phyloP scores from a whole-genome alignment of 2,113 vertebrate species.

The Synodontis membranacea region DNA sequence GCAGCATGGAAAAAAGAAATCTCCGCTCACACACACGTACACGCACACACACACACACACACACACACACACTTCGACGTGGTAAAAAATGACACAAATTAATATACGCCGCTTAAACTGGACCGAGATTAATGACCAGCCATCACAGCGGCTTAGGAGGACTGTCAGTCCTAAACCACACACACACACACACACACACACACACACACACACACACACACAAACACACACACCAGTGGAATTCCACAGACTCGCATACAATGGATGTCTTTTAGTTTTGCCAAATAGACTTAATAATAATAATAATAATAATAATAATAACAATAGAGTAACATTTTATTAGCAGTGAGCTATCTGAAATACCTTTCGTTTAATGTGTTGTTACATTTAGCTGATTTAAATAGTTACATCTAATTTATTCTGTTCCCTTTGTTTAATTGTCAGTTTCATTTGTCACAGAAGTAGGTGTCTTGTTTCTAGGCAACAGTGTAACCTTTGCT shows the following conservation, averaged over 20 bases:
- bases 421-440: background rate
- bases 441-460: background rate
- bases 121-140: conserved; percentile 99
- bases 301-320: background rate
- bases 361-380: no score
- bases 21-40: conserved; percentile 75
- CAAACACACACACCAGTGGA: conserved; percentile 7
- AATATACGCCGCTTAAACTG: conserved; percentile 99
- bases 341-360: background rate
- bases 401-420: background rate
- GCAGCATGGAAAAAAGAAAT: background rate
- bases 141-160: conserved; percentile 95
- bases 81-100: conserved; percentile 99
- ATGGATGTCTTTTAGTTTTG: background rate
- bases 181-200: conserved; percentile 68
- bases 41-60: conserved; percentile 73
- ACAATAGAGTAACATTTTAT: background rate
- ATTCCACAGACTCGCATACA: background rate
- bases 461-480: background rate
- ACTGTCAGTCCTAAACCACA: conserved; percentile 97
- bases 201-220: conserved; percentile 68
- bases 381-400: no score
- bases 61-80: conserved; percentile 85
- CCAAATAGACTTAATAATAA: background rate
- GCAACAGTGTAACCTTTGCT: background rate